A percentile compares a stretch with the other conserved stretches of the same genome.
phyloP scores from a whole-genome alignment of 2,888 invertebrate species.

The Lasioglossum villosulum region DNA sequence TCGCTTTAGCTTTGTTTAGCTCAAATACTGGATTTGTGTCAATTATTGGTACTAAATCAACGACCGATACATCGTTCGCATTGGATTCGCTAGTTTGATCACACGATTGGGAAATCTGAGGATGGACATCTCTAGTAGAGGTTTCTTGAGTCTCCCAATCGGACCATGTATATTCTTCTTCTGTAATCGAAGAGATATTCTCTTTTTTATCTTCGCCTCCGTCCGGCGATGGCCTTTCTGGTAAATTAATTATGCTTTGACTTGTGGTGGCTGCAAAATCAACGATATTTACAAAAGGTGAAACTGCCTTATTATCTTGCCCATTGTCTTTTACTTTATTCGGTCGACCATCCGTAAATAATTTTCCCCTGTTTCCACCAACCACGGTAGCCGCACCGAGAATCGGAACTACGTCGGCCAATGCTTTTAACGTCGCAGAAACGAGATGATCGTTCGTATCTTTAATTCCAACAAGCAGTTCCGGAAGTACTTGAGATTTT shows the following conservation, averaged over 20 bases:
- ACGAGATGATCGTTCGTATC: conserved; percentile 94
- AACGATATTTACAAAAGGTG: conserved; percentile 33
- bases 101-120: conserved; percentile 1
- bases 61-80: not conserved
- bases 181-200: conserved; percentile 80
- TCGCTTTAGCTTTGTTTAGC: conserved; percentile 12
- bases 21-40: conserved; percentile 17
- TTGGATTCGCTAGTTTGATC: conserved; percentile 4
- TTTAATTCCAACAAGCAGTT: conserved; percentile 94
- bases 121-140: conserved; percentile 23
- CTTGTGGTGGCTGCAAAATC: conserved; percentile 47
- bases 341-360: conserved; percentile 95
- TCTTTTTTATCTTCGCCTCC: conserved; percentile 90
- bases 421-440: conserved; percentile 91
- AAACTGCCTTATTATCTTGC: conserved; percentile 32
- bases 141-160: conserved; percentile 90
- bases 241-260: conserved; percentile 85
- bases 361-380: conserved; percentile 90
- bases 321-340: conserved; percentile 82
- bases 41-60: not conserved
- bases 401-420: conserved; percentile 94
- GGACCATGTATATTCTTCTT: conserved; percentile 91
- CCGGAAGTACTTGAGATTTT: conserved; percentile 92
- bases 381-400: conserved; percentile 94
- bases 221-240: conserved; percentile 92